Evolutionary conservation across 2,113 vertebrate genomes (phyloP).

Genomic region (Elachura formosa): DNA sequence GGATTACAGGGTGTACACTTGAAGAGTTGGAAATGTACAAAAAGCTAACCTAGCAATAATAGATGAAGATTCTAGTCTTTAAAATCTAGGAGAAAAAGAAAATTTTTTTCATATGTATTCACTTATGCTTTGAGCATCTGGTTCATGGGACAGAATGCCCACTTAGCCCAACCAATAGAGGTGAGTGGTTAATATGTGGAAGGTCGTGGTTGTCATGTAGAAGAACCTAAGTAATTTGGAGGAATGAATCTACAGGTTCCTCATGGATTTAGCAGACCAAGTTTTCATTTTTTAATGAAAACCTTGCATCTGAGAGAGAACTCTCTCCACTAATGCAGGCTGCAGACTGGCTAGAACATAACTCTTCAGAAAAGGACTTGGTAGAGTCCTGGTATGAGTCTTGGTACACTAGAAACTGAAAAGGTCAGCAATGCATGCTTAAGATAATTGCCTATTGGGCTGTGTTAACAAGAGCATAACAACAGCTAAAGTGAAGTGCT

Average conservation of each 20-base stretch:
- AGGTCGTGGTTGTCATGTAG: background rate
- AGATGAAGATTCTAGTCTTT: background rate
- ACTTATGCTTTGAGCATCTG: background rate
- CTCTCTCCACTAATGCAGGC: background rate
- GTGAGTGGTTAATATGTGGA: background rate
- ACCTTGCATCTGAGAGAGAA: background rate
- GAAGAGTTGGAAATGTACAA: background rate
- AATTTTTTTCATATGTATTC: background rate
- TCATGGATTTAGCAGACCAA: background rate
- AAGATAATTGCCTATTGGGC: background rate
- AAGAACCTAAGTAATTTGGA: background rate
- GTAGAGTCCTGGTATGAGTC: too few relatives aligned
- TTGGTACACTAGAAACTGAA: background rate
- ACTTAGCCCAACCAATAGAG: background rate
- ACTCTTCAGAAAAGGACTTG: background rate
- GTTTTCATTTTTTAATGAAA: too few relatives aligned
- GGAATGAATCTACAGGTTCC: background rate
- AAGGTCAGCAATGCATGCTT: background rate
- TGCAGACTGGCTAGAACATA: background rate
- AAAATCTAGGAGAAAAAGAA: background rate
- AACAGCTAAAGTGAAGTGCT: background rate
- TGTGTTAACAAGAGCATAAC: background rate
- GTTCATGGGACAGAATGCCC: background rate
- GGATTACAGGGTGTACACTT: background rate
- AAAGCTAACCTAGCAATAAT: background rate